Conservation (phyloP, 2,797 vertebrate species). For the Silurus lanzhouensis region DNA sequence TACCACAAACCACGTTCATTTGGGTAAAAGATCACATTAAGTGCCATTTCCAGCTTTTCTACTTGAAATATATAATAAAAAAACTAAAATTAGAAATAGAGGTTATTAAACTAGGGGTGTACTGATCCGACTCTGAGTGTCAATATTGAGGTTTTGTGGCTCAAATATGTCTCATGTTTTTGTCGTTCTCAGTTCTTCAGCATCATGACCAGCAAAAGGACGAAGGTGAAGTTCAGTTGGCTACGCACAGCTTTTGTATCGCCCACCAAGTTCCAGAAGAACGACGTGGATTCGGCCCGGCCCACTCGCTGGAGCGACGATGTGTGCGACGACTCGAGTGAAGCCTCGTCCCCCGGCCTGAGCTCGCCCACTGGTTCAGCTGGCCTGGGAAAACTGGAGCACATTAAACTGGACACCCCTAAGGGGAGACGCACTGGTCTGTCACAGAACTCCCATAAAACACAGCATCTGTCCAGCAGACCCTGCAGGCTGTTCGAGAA, state of each 20-base stretch:
- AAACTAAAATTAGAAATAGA: too few species aligned
- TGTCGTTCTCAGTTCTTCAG: background rate
- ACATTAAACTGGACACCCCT: conserved; percentile 63
- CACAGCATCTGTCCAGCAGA: background rate
- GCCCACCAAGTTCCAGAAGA: conserved; percentile 40
- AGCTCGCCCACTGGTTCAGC: conserved; percentile 60
- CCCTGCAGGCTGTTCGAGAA: conserved; percentile 17
- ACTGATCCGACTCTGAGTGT: background rate
- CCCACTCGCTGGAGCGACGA: conserved; percentile 39
- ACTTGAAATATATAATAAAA: too few species aligned
- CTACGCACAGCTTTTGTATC: conserved; percentile 38
- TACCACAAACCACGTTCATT: background rate
- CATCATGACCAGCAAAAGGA: conserved; percentile 50
- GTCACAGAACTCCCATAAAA: conserved; percentile 10
- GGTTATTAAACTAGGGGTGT: background rate
- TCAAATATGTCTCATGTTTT: background rate
- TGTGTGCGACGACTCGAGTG: conserved; percentile 27
- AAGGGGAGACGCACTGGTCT: conserved; percentile 59
- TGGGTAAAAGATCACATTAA: background rate
- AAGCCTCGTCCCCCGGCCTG: conserved; percentile 2
- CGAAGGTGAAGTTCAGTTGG: conserved; percentile 62
- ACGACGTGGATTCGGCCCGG: conserved; percentile 24
- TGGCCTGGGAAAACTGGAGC: conserved; percentile 53
- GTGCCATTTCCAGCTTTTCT: background rate
- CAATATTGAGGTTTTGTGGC: background rate